Evolutionary conservation across 53 echinoderm and acorn worm genomes (phyloP).

Genomic region (Temnopleurus reevesii): DNA sequence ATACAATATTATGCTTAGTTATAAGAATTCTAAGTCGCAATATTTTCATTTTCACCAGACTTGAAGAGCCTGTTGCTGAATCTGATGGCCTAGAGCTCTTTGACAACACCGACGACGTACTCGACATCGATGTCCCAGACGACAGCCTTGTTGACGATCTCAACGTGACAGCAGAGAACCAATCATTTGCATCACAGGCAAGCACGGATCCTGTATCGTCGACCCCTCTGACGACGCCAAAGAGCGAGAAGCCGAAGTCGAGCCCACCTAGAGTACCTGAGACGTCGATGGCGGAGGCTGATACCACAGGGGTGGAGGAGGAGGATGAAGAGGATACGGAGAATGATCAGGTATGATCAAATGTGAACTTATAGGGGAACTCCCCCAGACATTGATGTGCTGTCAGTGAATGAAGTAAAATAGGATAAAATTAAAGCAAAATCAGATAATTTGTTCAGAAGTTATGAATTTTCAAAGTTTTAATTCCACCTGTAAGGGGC

Average conservation of each 20-base stretch:
- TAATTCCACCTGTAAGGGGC: no score
- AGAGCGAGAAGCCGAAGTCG: slow-evolving; percentile 20
- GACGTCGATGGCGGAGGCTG: background rate
- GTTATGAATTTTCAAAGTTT: no score
- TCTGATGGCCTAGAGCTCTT: slow-evolving; percentile 50
- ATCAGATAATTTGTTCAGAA: no score
- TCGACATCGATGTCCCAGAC: slow-evolving; percentile 53
- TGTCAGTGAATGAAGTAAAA: no score
- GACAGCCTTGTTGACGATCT: slow-evolving; percentile 55
- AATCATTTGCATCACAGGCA: slow-evolving; percentile 8
- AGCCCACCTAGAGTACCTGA: background rate
- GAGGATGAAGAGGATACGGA: slow-evolving; percentile 39
- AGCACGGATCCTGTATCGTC: background rate
- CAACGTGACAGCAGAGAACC: slow-evolving; percentile 22
- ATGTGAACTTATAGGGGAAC: no score
- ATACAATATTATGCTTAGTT: no score
- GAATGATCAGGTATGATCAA: background rate
- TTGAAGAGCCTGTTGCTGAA: background rate
- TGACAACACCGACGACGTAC: slow-evolving; percentile 23
- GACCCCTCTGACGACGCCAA: slow-evolving; percentile 7
- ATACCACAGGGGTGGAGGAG: background rate
- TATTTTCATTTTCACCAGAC: no score
- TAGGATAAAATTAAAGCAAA: no score
- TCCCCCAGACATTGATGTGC: no score
- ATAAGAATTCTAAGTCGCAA: no score